Evolutionary conservation across 2,113 vertebrate genomes (phyloP).

Genomic region (Stigmatopora nigra): DNA sequence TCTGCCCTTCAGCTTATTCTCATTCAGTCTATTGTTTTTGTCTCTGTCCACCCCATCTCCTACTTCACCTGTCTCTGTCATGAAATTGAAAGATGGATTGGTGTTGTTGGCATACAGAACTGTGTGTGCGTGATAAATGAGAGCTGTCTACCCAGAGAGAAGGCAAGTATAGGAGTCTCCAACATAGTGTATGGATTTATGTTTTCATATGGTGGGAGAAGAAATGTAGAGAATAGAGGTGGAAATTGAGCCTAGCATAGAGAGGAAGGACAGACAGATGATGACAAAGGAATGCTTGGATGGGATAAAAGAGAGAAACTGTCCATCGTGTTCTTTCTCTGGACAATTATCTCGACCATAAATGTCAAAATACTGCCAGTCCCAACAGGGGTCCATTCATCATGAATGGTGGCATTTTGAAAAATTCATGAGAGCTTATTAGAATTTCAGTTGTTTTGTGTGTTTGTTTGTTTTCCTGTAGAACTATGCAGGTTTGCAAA

Average conservation of each 20-base stretch:
- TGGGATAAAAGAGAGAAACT: conserved; percentile 22
- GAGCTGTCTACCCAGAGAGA: conserved; percentile 50
- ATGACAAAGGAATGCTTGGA: conserved; percentile 35
- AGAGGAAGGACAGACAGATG: conserved; percentile 29
- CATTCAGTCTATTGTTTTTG: conserved; percentile 30
- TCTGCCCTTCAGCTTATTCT: neutral
- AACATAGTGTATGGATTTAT: conserved; percentile 48
- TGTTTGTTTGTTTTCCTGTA: neutral
- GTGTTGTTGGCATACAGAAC: conserved; percentile 41
- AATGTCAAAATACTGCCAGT: conserved; percentile 33
- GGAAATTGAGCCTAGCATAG: conserved; percentile 21
- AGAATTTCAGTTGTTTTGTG: conserved; percentile 31
- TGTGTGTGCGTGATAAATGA: conserved; percentile 54
- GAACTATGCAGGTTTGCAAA: neutral
- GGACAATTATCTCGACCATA: conserved; percentile 24
- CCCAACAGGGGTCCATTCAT: conserved; percentile 12
- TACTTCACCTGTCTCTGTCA: conserved; percentile 55
- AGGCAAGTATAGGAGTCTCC: conserved; percentile 43
- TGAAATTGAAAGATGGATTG: conserved; percentile 58
- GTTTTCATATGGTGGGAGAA: conserved; percentile 40
- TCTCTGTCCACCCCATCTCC: conserved; percentile 39
- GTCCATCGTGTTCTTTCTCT: conserved; percentile 22
- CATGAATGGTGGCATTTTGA: conserved; percentile 32
- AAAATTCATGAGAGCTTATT: conserved; percentile 45
- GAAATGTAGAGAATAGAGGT: conserved; percentile 21